Evolutionary conservation across 1,140 invertebrate genomes (phyloP).

Genomic region (Apis mellifera): Amel_HAv3.1 CM009937.2:10711001-10711500

Average conservation of each 20-base stretch:
- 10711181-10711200: conserved; percentile 14
- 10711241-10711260: not conserved
- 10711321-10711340: conserved; percentile 47
- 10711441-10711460: not conserved
- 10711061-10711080: no score
- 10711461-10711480: not conserved
- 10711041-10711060: no score
- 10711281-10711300: conserved; percentile 31
- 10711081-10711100: no score
- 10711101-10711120: no score
- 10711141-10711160: no score
- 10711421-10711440: no score
- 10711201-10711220: not conserved
- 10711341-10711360: conserved; percentile 47
- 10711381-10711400: not conserved
- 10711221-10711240: not conserved
- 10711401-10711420: not conserved
- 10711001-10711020: no score
- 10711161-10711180: no score
- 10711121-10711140: no score
- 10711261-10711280: conserved; percentile 38
- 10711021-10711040: no score
- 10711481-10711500: conserved; percentile 7
- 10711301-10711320: conserved; percentile 40
- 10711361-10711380: conserved; percentile 19